Evolutionary conservation across 1,140 invertebrate genomes (phyloP).

Genomic region (Capitella teleta): DNA sequence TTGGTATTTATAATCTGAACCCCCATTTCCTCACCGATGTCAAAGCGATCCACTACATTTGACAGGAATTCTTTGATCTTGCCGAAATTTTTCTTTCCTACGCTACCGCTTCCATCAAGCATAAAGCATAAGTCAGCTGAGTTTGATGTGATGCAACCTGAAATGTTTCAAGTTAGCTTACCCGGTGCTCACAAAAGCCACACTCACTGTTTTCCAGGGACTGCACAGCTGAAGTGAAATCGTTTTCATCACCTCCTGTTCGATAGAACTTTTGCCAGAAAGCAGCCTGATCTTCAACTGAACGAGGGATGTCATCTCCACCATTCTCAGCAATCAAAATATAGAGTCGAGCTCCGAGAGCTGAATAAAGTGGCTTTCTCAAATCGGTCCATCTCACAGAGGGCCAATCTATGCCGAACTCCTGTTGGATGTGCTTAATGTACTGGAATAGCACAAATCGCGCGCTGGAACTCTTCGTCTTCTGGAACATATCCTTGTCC

Average conservation of each 20-base stretch:
- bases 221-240: not conserved
- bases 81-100: no score
- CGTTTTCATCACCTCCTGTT: not conserved
- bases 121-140: no score
- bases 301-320: not conserved
- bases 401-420: constrained; percentile 24
- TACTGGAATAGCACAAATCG: not conserved
- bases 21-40: no score
- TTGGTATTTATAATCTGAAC: no score
- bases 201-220: no score
- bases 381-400: constrained; percentile 22
- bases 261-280: constrained; percentile 4
- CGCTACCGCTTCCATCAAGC: no score
- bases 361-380: constrained; percentile 26
- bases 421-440: constrained; percentile 12
- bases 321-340: not conserved
- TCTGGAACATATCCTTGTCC: not conserved
- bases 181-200: no score
- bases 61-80: no score
- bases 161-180: no score
- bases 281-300: constrained; percentile 1
- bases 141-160: no score
- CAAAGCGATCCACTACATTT: no score
- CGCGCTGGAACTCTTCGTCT: not conserved
- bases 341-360: constrained; percentile 24